Evolutionary conservation across 2,888 invertebrate species (phyloP).

Genomic region (Mylabris sibirica): DNA sequence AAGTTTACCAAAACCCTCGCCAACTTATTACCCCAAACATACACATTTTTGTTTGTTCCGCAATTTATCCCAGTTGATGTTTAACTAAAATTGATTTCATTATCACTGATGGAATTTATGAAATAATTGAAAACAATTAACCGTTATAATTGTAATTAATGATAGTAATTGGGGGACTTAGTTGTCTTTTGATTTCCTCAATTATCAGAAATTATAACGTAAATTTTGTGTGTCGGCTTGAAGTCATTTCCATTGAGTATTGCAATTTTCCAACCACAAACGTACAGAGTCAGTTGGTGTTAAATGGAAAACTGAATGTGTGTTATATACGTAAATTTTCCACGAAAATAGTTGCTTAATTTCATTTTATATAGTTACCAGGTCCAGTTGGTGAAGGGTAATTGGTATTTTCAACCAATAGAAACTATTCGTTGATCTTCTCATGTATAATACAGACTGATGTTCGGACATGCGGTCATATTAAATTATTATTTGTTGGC

Average conservation of each 20-base stretch:
- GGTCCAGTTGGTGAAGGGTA: background rate
- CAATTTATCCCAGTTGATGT: conserved; percentile 20
- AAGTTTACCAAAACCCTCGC: conserved; percentile 18
- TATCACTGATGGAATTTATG: background rate
- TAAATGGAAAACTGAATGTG: conserved; percentile 33
- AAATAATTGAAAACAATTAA: background rate
- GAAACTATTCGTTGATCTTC: too few species aligned
- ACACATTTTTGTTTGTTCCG: conserved; percentile 1
- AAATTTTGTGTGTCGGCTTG: conserved; percentile 24
- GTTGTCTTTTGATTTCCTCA: conserved; percentile 12
- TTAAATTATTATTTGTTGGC: too few species aligned
- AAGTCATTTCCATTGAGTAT: conserved; percentile 20
- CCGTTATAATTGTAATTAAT: conserved; percentile 27
- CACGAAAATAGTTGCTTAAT: conserved; percentile 42
- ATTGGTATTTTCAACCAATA: background rate
- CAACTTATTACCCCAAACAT: background rate
- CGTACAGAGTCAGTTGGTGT: conserved; percentile 25
- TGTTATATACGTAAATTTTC: conserved; percentile 38
- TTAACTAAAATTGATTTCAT: conserved; percentile 14
- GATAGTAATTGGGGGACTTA: background rate
- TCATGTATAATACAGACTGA: too few species aligned
- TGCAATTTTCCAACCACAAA: conserved; percentile 19
- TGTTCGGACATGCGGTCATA: too few species aligned
- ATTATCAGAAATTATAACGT: conserved; percentile 11
- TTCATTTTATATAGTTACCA: conserved; percentile 34